Evolutionary conservation across 2,888 invertebrate genomes (phyloP).

Genomic region (Phoronis australis): DNA sequence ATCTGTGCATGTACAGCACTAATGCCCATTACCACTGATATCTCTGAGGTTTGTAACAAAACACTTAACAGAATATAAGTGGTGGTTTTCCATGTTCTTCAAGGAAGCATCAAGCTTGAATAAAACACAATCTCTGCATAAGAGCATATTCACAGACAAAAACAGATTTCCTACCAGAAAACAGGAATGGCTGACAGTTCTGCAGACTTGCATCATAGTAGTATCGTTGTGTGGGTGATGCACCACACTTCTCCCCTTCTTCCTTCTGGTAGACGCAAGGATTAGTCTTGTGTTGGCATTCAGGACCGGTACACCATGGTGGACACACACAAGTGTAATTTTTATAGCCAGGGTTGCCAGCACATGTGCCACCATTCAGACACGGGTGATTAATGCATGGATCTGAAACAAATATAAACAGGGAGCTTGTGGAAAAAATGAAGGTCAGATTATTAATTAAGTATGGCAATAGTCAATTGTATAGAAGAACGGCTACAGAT

Average conservation of each 20-base stretch:
- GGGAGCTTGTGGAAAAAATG: too few relatives aligned
- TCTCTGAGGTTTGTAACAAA: too few relatives aligned
- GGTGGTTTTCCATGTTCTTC: too few relatives aligned
- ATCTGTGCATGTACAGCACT: too few relatives aligned
- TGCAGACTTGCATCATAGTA: conserved; percentile 36
- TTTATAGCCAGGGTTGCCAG: not conserved
- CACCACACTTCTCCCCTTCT: conserved; percentile 31
- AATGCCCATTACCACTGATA: too few relatives aligned
- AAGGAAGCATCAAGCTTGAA: too few relatives aligned
- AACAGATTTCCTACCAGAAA: conserved; percentile 24
- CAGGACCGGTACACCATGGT: conserved; percentile 31
- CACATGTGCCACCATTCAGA: conserved; percentile 33
- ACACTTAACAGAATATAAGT: too few relatives aligned
- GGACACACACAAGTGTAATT: conserved; percentile 32
- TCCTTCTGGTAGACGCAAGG: conserved; percentile 37
- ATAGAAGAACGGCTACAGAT: too few relatives aligned
- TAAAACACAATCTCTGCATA: too few relatives aligned
- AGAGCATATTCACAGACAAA: too few relatives aligned
- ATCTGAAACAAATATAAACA: conserved; percentile 22
- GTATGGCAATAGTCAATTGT: too few relatives aligned
- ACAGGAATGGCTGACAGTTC: conserved; percentile 35
- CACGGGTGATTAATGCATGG: conserved; percentile 34
- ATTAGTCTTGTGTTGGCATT: conserved; percentile 32
- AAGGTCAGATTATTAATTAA: too few relatives aligned
- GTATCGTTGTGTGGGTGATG: conserved; percentile 25